These are phyloP conservation scores for Fratercula arctica DNA, from an alignment of 2,797 vertebrate genomes.

Conservation along the genomic window DNA sequence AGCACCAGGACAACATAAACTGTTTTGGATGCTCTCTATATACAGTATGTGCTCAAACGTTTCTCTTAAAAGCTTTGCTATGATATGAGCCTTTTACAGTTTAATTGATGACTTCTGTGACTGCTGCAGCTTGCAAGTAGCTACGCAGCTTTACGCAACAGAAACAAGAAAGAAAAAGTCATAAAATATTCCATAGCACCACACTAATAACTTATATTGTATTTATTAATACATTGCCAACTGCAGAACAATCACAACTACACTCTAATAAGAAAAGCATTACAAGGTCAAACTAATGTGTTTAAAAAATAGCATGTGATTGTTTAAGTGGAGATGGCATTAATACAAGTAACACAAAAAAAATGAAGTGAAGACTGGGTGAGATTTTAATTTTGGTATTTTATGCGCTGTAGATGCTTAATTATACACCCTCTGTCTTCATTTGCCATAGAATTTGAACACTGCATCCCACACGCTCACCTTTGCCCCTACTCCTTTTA, in stretches of 20 bases:
- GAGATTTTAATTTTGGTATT: not conserved
- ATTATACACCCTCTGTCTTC: not conserved
- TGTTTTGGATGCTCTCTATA: not conserved
- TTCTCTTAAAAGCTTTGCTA: not conserved
- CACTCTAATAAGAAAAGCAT: not conserved
- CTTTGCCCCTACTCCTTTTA: not conserved
- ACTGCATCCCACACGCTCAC: not conserved
- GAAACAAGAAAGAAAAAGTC: not conserved
- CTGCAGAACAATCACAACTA: not conserved
- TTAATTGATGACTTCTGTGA: not conserved
- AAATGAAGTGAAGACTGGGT: not conserved
- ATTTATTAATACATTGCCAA: not conserved
- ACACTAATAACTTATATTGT: not conserved
- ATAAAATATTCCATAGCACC: not conserved
- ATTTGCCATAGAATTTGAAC: not conserved
- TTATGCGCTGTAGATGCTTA: not conserved
- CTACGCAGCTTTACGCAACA: not conserved
- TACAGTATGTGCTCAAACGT: fast-evolving
- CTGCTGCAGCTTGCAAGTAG: not conserved
- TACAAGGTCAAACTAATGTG: not conserved
- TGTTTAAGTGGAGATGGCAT: not conserved
- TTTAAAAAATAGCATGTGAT: not conserved
- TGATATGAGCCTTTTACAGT: not conserved
- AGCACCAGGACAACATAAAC: not conserved
- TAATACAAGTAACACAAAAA: not conserved